Base-by-base conservation (phyloP, 2,888 invertebrate genomes). In the Entomobrya proxima region DNA sequence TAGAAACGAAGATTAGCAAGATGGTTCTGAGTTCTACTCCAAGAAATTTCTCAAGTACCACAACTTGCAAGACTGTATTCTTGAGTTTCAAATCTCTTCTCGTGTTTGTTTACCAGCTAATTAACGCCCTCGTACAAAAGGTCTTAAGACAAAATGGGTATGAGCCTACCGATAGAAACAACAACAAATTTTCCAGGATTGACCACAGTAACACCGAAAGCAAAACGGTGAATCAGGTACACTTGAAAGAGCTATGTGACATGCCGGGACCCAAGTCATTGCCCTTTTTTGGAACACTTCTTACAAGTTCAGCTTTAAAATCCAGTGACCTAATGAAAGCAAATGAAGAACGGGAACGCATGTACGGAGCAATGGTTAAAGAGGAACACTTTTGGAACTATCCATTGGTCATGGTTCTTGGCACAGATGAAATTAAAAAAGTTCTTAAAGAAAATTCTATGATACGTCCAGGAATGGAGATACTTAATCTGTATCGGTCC, bases 381-480 rank as follows among this genome's bases (percentile, higher is more conserved):
- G 96, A 97, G 92, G 95, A 95, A 90, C 94, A 95, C 69, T 93
- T 95, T 47, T 95, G 95, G 91, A 95, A 95, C 90, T 93, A 94
- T 85, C 94, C 95, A 47, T 94, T 97, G 75, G 94, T 97, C 61
- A 96, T 95, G 88, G 92, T 97, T 76, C 95, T 95, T 35, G 94
- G 95, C 76, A 93, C 94, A 44, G 92, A 92, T 0, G 96, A 96
- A 88, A 94, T 97, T 88, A 96, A 96, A 91, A 94, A 94, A 37
- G 95, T 97, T 18, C 92, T 96, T n/a, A 94, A 94, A 89, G 40
- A 55, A 18, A 94, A 94, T 13, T 95, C 95, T 87, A 95, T 94
- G 91, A 94, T 95, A 90, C 93, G 97, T 24, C 97, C 97, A 13
- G 95, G 96, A 40, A 96, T 96, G 1, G 96, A 96, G 92, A 95